These are phyloP conservation scores for Benitochromis conjunctus DNA, from an alignment of 2,113 vertebrate species.

Conservation along the genomic window DNA sequence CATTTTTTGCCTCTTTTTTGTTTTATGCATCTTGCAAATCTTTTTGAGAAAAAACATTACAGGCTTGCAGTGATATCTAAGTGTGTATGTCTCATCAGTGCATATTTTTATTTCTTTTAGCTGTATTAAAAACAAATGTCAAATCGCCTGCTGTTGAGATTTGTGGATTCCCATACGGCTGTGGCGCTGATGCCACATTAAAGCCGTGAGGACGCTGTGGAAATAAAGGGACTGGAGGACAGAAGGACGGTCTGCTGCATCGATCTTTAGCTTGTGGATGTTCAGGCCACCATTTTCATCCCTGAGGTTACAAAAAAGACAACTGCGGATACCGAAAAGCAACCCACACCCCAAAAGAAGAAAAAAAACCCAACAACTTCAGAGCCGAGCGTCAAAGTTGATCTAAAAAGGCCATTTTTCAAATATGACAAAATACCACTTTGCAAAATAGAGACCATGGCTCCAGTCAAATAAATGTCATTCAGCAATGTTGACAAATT, in stretches of 20 bases:
- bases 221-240: not conserved
- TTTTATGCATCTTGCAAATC: not conserved
- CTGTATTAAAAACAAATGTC: not conserved
- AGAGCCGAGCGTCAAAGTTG: conserved; percentile 24
- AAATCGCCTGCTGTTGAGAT: not conserved
- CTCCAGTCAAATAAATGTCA: conserved; percentile 36
- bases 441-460: conserved; percentile 32
- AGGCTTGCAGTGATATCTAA: not conserved
- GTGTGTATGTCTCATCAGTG: not conserved
- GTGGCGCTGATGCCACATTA: not conserved
- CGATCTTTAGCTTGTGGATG: conserved; percentile 15
- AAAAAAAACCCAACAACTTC: not conserved
- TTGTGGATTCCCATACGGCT: not conserved
- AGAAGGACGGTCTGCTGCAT: not conserved
- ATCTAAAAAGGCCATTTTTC: conserved; percentile 36
- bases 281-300: not conserved
- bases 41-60: not conserved
- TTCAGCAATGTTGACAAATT: conserved; percentile 47
- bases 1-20: not conserved
- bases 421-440: conserved; percentile 46
- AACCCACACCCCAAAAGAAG: not conserved
- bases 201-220: not conserved
- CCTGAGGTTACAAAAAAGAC: not conserved
- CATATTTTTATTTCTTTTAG: not conserved
- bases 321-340: not conserved